Percentiles rank a stretch among this genome's conserved stretches.
Conservation (phyloP, 2,797 vertebrate species). For the Nannoperca obscura region DNA sequence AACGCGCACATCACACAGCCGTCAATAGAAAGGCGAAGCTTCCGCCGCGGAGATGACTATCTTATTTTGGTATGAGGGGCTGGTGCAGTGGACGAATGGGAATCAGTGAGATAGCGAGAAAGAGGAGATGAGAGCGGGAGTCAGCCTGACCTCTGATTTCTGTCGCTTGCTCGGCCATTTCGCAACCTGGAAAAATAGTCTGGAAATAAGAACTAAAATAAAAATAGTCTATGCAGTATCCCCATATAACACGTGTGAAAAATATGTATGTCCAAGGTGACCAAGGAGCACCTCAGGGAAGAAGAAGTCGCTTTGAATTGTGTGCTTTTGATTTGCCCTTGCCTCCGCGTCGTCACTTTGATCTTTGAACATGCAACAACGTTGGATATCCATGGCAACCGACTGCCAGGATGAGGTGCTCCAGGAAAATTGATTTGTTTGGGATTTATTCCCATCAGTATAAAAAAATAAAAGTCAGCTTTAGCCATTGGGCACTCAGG, state of each 20-base stretch:
- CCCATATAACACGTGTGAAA: slow-evolving; percentile 36
- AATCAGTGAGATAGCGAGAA: slow-evolving; percentile 39
- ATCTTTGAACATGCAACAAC: slow-evolving; percentile 61
- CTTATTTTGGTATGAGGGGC: slow-evolving; percentile 62
- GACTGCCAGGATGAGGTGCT: slow-evolving; percentile 58
- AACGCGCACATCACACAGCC: slow-evolving; percentile 69
- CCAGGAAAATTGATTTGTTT: slow-evolving; percentile 75
- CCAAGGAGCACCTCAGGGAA: slow-evolving; percentile 40
- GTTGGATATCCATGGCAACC: slow-evolving; percentile 69
- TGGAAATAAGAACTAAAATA: too few species aligned
- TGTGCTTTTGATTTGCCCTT: slow-evolving; percentile 65
- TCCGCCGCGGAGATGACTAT: slow-evolving; percentile 74
- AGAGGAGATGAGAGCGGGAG: slow-evolving; percentile 30
- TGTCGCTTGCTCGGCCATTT: slow-evolving; percentile 47
- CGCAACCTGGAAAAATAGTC: slow-evolving; percentile 43
- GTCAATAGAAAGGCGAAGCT: slow-evolving; percentile 74
- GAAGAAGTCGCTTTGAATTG: slow-evolving; percentile 60
- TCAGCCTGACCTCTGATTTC: slow-evolving; percentile 51
- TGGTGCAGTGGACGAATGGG: slow-evolving; percentile 30
- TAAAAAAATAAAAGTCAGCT: slow-evolving; percentile 35
- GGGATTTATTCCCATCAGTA: slow-evolving; percentile 59
- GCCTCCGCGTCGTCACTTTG: slow-evolving; percentile 59
- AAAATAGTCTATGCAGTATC: neutral
- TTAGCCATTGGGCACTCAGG: slow-evolving; percentile 49
- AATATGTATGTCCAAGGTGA: slow-evolving; percentile 54